phyloP scores from a whole-genome alignment of 2,113 vertebrate genomes.

The Suricata suricatta region DNA sequence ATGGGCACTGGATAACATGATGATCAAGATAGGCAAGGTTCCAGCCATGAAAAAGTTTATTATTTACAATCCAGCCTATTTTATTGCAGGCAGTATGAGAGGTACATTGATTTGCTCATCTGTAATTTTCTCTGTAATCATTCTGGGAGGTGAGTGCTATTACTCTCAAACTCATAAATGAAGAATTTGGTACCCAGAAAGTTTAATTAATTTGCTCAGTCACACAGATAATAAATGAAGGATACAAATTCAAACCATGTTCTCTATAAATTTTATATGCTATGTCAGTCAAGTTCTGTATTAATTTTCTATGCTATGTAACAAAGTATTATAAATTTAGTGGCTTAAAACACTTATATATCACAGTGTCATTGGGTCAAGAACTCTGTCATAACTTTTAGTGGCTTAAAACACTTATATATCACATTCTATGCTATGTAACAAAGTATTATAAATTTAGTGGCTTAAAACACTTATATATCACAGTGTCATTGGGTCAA shows the following conservation, averaged over 20 bases:
- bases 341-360: constrained; percentile 2
- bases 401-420: too few relatives aligned
- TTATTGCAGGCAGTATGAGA: background rate
- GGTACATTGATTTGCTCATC: background rate
- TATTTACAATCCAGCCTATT: background rate
- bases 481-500: background rate
- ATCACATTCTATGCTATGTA: background rate
- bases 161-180: background rate
- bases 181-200: background rate
- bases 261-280: too few relatives aligned
- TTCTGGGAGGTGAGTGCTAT: background rate
- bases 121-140: background rate
- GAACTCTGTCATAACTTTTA: background rate
- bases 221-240: background rate
- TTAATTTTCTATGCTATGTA: background rate
- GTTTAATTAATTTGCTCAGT: background rate
- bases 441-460: background rate
- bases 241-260: background rate
- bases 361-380: background rate
- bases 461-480: constrained; percentile 1
- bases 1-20: background rate
- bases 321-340: background rate
- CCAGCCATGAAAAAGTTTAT: background rate
- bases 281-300: background rate
- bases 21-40: background rate